Conservation (phyloP, 2,797 vertebrate genomes). For the Poecilia velifera region DNA sequence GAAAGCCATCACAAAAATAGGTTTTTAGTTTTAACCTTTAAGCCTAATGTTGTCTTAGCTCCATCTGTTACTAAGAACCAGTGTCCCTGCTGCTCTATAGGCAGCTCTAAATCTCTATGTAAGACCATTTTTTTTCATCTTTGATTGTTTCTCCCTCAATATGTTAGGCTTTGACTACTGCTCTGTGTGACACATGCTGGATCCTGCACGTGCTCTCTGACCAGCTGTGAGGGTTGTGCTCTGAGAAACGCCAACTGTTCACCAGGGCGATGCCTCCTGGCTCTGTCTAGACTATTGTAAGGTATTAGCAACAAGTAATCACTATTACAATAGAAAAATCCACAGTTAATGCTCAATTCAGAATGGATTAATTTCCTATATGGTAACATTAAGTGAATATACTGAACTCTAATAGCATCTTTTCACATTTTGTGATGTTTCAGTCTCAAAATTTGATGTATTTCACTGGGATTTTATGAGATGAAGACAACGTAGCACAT, state of each 20-base stretch:
- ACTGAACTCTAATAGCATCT: neutral
- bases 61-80: conserved; percentile 33
- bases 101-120: conserved; percentile 51
- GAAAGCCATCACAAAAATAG: neutral
- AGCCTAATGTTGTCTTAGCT: conserved; percentile 14
- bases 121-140: conserved; percentile 52
- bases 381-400: neutral
- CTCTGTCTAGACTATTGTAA: conserved; percentile 23
- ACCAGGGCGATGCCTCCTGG: conserved; percentile 19
- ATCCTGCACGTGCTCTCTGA: conserved; percentile 33
- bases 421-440: neutral
- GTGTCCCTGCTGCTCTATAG: conserved; percentile 36
- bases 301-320: conserved; percentile 12
- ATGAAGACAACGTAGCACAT: neutral
- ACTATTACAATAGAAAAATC: neutral
- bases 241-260: conserved; percentile 13
- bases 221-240: conserved; percentile 11
- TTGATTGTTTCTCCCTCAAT: conserved; percentile 43
- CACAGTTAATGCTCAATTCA: neutral
- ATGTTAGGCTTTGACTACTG: conserved; percentile 43
- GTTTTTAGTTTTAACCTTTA: conserved; percentile 6
- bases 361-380: neutral
- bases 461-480: neutral
- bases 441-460: neutral
- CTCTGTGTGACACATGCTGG: conserved; percentile 21